A percentile compares a stretch with the other conserved stretches of the same genome.
These are phyloP conservation scores for Halcyon badia DNA, from an alignment of 2,797 vertebrate species.

Conservation along the genomic window DNA sequence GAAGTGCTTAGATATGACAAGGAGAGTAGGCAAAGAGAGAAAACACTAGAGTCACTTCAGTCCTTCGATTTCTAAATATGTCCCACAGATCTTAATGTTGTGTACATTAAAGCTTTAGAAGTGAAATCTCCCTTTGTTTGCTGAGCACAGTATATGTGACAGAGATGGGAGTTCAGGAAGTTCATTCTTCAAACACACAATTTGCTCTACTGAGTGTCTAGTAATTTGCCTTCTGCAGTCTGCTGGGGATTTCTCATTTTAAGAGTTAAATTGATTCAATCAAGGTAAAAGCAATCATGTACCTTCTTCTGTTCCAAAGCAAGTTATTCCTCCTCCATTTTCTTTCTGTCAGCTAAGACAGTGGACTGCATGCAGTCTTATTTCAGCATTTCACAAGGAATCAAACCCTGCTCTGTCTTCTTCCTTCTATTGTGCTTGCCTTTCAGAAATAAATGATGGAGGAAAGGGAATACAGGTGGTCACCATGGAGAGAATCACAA, in stretches of 20 bases:
- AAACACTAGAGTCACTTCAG: not conserved
- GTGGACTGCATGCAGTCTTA: not conserved
- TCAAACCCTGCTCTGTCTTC: not conserved
- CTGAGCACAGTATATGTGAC: not conserved
- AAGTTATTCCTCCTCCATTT: not conserved
- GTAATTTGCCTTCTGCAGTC: not conserved
- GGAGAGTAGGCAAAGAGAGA: not conserved
- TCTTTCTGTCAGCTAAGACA: not conserved
- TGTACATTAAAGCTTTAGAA: constrained; percentile 24
- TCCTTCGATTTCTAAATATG: not conserved
- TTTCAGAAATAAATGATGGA: not conserved
- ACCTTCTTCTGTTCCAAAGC: not conserved
- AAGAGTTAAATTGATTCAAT: constrained; percentile 5
- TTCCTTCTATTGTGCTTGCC: not conserved
- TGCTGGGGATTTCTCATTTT: not conserved
- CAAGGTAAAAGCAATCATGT: not conserved
- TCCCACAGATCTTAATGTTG: not conserved
- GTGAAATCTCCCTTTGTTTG: constrained; percentile 28
- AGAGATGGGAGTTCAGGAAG: not conserved
- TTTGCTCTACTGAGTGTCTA: not conserved
- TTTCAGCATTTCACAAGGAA: not conserved
- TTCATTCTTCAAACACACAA: constrained; percentile 7
- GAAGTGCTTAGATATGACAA: not conserved
- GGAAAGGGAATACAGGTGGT: not conserved
- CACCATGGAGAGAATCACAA: not conserved